Percentiles rank a stretch among this genome's conserved stretches.
Evolutionary conservation across 1,140 invertebrate species (phyloP).

Genomic region (Mycetomoellerius zeteki): DNA sequence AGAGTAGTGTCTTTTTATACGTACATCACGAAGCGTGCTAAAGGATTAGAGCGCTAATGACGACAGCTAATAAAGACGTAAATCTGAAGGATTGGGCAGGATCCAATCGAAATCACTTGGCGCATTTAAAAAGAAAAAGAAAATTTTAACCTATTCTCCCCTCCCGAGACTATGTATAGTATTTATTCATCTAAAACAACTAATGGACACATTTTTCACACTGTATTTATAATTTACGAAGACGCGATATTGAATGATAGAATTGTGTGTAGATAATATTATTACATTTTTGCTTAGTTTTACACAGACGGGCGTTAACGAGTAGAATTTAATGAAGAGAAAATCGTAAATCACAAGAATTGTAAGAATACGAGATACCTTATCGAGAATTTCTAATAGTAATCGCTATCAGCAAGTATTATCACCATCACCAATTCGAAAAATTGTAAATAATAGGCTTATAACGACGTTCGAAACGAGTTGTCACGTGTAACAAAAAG

Average conservation of each 20-base stretch:
- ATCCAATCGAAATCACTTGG: conserved; percentile 80
- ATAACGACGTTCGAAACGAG: conserved; percentile 46
- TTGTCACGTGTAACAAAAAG: conserved; percentile 65
- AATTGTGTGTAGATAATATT: conserved; percentile 72
- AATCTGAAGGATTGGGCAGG: conserved; percentile 81
- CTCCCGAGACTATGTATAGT: conserved; percentile 77
- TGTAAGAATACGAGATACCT: conserved; percentile 39
- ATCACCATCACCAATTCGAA: conserved; percentile 61
- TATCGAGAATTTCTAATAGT: conserved; percentile 41
- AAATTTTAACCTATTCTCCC: conserved; percentile 36
- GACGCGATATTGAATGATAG: conserved; percentile 40
- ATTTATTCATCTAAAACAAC: conserved; percentile 82
- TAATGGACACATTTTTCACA: conserved; percentile 69
- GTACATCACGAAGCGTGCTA: conserved; percentile 60
- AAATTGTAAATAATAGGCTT: conserved; percentile 71
- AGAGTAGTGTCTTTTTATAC: conserved; percentile 40
- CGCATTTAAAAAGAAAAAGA: conserved; percentile 36
- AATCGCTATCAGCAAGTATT: conserved; percentile 67
- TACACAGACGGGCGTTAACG: conserved; percentile 9
- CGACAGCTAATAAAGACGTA: conserved; percentile 36
- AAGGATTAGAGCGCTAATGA: conserved; percentile 11
- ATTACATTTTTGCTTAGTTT: conserved; percentile 54
- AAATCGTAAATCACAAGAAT: conserved; percentile 13
- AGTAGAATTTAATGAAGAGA: conserved; percentile 10
- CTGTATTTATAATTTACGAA: conserved; percentile 76